phyloP scores from a whole-genome alignment of 2,888 invertebrate genomes.

The Zygaena filipendulae region DNA sequence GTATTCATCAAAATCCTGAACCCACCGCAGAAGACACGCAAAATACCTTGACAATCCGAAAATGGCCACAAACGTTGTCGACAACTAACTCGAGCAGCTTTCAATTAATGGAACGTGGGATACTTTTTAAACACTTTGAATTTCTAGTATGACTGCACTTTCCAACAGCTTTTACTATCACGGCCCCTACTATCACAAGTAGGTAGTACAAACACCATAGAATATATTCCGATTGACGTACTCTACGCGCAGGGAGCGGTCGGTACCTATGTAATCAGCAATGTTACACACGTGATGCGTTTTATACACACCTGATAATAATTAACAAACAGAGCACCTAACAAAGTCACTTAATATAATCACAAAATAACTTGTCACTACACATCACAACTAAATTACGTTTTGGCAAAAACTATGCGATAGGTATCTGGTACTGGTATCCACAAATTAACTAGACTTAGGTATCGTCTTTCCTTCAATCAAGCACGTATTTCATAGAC shows the following conservation, averaged over 20 bases:
- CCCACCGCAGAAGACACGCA: conserved; percentile 37
- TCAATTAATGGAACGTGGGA: conserved; percentile 48
- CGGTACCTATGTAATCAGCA: conserved; percentile 48
- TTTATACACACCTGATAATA: conserved; percentile 31
- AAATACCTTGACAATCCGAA: conserved; percentile 56
- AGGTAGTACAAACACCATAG: conserved; percentile 64
- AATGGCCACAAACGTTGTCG: conserved; percentile 57
- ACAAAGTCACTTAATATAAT: conserved; percentile 41
- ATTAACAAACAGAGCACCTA: conserved; percentile 41
- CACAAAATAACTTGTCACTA: too few species aligned
- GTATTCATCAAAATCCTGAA: too few species aligned
- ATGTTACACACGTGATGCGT: conserved; percentile 26
- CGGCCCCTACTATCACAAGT: conserved; percentile 48
- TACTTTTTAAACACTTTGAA: conserved; percentile 52
- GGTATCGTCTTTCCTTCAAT: too few species aligned
- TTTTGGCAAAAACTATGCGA: too few species aligned
- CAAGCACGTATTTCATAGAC: too few species aligned
- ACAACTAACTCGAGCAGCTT: conserved; percentile 38
- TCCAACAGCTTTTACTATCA: conserved; percentile 66
- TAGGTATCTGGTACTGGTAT: too few species aligned
- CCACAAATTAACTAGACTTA: too few species aligned
- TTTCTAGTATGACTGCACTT: conserved; percentile 58
- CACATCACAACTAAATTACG: too few species aligned
- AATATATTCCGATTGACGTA: conserved; percentile 64
- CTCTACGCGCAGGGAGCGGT: conserved; percentile 62